phyloP scores from a whole-genome alignment of 2,113 vertebrate genomes.

The Desmodus rotundus region DNA sequence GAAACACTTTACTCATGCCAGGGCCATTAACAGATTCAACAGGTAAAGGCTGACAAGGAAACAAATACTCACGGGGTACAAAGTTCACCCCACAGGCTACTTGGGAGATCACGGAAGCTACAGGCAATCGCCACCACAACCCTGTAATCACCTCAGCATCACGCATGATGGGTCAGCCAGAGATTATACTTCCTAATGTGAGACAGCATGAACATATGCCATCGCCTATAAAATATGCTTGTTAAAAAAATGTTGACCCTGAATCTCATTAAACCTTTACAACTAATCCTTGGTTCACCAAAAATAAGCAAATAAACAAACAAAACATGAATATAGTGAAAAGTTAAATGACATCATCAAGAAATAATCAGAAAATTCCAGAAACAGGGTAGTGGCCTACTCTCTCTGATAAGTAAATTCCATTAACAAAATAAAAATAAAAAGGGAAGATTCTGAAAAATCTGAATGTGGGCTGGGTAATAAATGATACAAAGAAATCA shows the following conservation, averaged over 20 bases:
- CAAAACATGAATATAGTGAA: neutral
- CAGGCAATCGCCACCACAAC: neutral
- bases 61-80: neutral
- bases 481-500: neutral
- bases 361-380: constrained; percentile 6
- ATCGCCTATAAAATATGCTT: neutral
- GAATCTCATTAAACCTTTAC: neutral
- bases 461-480: neutral
- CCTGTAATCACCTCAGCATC: neutral
- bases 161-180: neutral
- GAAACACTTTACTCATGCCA: neutral
- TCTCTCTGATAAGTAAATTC: neutral
- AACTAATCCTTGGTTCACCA: neutral
- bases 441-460: neutral
- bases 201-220: neutral
- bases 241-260: neutral
- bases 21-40: neutral
- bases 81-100: neutral
- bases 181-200: neutral
- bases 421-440: neutral
- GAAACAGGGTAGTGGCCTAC: neutral
- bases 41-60: neutral
- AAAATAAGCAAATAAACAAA: neutral
- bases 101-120: neutral
- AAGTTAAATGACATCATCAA: neutral